These are phyloP conservation scores for Pollenia griseotomentosa DNA, from an alignment of 2,888 invertebrate species.

Conservation along the genomic window DNA sequence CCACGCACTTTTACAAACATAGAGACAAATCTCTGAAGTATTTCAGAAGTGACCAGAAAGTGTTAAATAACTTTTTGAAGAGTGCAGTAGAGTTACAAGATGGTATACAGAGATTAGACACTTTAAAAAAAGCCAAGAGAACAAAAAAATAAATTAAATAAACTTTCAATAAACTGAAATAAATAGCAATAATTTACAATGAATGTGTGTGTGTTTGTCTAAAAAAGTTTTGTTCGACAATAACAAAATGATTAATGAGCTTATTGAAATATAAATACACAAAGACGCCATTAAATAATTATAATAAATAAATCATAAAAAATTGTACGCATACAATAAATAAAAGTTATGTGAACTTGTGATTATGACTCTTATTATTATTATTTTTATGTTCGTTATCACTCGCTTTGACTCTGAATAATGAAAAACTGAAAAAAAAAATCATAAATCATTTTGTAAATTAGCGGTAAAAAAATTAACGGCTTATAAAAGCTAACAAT, in stretches of 20 bases:
- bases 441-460: constrained; percentile 68
- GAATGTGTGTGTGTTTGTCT: background rate
- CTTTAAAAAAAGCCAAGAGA: constrained; percentile 8
- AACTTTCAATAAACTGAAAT: constrained; percentile 31
- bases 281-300: constrained; percentile 72
- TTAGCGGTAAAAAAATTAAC: constrained; percentile 61
- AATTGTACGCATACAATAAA: constrained; percentile 31
- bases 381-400: background rate
- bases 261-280: constrained; percentile 69
- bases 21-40: constrained; percentile 16
- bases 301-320: constrained; percentile 66
- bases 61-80: constrained; percentile 58
- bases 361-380: constrained; percentile 36
- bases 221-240: constrained; percentile 15
- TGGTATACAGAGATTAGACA: constrained; percentile 38
- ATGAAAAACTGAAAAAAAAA: constrained; percentile 26
- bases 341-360: constrained; percentile 45
- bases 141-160: constrained; percentile 2
- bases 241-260: constrained; percentile 71
- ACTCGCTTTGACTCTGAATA: constrained; percentile 29
- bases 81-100: constrained; percentile 38
- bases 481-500: constrained; percentile 58
- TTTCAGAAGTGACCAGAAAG: constrained; percentile 62
- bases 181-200: background rate
- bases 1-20: background rate